Base-by-base conservation (phyloP, 2,797 vertebrate species). In the Momotus momota region DNA sequence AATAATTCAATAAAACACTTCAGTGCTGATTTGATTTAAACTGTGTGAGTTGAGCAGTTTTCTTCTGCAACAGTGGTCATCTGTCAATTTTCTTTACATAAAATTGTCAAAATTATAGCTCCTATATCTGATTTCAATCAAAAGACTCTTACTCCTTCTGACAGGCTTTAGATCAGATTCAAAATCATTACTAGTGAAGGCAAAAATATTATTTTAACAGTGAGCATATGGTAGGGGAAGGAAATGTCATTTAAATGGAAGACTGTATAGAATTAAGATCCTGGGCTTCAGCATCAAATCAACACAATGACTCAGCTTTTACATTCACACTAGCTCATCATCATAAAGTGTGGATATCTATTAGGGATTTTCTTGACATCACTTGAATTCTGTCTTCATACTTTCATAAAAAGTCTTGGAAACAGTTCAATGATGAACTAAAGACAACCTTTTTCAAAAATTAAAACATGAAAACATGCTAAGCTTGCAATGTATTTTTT, bases 1-100 rank as follows among this genome's bases (percentile, higher is more conserved):
- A 93, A 73, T 86, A 88, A 86, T 88, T 86, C n/a, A 81, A 66
- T 54, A 88, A 90, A 79, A 7, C 9, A 20, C 14, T 86, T 86
- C 14, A 4, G 51, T 86, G 79, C 9, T 58, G 52, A 81, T 81
- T 88, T 81, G 23, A 79, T 93, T 62, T 79, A 88, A 84, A 81
- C 21, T 3, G 0, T 88, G 10, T 73, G 46, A 85, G 51, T 17
- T 75, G n/a, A 72, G 40, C 18, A 49, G 26, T 65, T 79, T 92
- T 81, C 22, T 87, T 26, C 29, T 4, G 1, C 35, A 89, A 70
- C 4, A 10, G 23, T 60, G 51, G 21, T 79, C 71, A 77, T 7
- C 21, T 82, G 62, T 48, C 51, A 70, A 54, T 91, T 87, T 94
- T 86, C 26, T 43, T 72, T 70, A 18, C 9, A 41, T 51, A 62